Conservation (phyloP, 2,113 vertebrate genomes). For the Caracal caracal region DNA sequence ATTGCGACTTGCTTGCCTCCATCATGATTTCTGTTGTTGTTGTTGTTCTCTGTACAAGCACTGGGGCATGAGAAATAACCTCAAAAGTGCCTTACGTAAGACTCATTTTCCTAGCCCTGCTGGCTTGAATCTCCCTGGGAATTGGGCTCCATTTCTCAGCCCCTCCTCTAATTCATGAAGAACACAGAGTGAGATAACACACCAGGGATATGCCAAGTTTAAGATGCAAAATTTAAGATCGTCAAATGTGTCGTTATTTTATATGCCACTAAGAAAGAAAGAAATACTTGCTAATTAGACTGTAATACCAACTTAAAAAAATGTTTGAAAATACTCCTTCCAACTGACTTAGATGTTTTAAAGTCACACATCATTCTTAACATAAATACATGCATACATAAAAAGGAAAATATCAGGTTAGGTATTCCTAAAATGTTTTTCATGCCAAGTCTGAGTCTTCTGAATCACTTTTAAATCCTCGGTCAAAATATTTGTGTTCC, state of each 20-base stretch:
- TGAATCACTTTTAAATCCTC: background rate
- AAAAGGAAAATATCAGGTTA: background rate
- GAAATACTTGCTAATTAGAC: conserved; percentile 19
- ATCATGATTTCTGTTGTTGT: background rate
- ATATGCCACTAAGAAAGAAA: background rate
- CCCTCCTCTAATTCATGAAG: background rate
- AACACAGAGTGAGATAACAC: background rate
- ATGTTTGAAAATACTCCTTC: background rate
- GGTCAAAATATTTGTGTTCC: background rate
- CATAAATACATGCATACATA: background rate
- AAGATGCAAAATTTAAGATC: background rate
- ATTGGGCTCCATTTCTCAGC: background rate
- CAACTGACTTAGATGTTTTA: background rate
- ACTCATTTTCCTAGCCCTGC: background rate
- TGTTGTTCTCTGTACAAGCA: background rate
- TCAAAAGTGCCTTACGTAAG: background rate
- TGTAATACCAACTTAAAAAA: background rate
- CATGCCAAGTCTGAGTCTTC: background rate
- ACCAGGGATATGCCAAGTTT: background rate
- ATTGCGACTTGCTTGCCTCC: background rate
- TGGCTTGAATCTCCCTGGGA: background rate
- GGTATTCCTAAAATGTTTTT: background rate
- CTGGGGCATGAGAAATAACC: background rate
- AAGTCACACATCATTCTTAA: background rate
- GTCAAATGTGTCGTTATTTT: background rate